A percentile compares a stretch with the other conserved stretches of the same genome.
These are phyloP conservation scores for Bettongia penicillata DNA, from an alignment of 2,113 vertebrate genomes.

Conservation along the genomic window DNA sequence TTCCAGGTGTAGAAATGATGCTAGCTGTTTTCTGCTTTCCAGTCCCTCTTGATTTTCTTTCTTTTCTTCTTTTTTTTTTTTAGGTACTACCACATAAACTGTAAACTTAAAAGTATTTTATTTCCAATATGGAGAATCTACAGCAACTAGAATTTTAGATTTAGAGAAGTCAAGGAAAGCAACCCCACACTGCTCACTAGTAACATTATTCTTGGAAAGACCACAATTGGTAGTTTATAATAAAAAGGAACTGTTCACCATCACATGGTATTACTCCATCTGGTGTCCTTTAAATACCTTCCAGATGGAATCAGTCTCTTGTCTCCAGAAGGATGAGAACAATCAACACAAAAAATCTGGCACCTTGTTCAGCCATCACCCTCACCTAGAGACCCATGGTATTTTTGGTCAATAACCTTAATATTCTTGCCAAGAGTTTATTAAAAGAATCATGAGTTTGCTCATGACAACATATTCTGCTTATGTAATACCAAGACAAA, in stretches of 20 bases:
- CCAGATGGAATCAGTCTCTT: constrained; percentile 68
- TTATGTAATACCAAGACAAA: constrained; percentile 48
- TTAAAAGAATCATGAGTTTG: constrained; percentile 53
- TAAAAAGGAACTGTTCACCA: neutral
- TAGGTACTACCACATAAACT: neutral
- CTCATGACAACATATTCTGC: constrained; percentile 30
- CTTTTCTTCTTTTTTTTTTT: neutral
- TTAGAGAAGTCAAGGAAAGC: constrained; percentile 36
- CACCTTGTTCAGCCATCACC: neutral
- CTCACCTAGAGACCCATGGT: constrained; percentile 59
- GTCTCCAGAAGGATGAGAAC: constrained; percentile 32
- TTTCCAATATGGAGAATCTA: constrained; percentile 16
- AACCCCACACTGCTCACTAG: neutral
- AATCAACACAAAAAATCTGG: constrained; percentile 26
- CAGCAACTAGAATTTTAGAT: constrained; percentile 35
- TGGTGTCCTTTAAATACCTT: constrained; percentile 34
- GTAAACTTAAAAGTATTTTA: constrained; percentile 29
- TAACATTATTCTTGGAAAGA: constrained; percentile 45
- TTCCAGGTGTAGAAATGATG: constrained; percentile 17
- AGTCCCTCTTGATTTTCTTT: constrained; percentile 3
- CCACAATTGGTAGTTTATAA: neutral
- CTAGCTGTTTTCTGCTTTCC: neutral
- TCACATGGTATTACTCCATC: neutral
- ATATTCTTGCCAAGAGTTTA: constrained; percentile 18
- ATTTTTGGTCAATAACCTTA: constrained; percentile 61